Evolutionary conservation across 2,113 vertebrate genomes (phyloP), one percentile per base, ranked within the genome.

Genomic region (Patagioenas fasciata): DNA sequence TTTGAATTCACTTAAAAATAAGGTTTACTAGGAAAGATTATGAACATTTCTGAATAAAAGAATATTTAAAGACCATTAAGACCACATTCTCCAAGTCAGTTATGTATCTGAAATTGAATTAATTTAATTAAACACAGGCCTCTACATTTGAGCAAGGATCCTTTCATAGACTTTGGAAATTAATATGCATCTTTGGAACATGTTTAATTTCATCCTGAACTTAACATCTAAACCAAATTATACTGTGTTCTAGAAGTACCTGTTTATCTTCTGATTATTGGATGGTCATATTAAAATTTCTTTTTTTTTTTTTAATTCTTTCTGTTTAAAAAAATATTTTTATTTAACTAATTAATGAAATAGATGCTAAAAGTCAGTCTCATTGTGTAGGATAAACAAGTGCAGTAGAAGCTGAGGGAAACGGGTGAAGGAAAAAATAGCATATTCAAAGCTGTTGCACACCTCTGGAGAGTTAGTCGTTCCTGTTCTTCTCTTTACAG

Each of bases 201-300:
- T 11, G 5, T 62, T 54, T 65, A 8, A 24, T 61, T 81, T 61
- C 15, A 57, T 73, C 15, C 6, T 18, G 15, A 89, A 78, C 2
- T 23, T n/a, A 72, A 19, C 2, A 24, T 11, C 42, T 50, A 31
- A 67, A 53, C 2, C 66, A 67, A 50, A 32, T 34, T 11, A 10
- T 32, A 26, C 10, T 2, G 12, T 40, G 6, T 54, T 31, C 25
- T 75, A 69, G 24, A 79, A 53, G 19, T 29, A 60, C 4, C 4
- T 66, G 5, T 38, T 38, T 70, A 25, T 57, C 3, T 42, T 53
- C 34, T 23, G 9, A 23, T 54, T 65, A 13, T 57, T 81, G 23
- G 44, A n/a, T 61, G 24, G 1, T 0, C 2, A 3, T 38, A 9
- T 21, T 62, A 40, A 57, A 60, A 7, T 23, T 9, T 60, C 3